Evolutionary conservation across 2,888 invertebrate species (phyloP), one percentile per base, ranked within the genome.

Genomic region (Chironomus tentans): DNA sequence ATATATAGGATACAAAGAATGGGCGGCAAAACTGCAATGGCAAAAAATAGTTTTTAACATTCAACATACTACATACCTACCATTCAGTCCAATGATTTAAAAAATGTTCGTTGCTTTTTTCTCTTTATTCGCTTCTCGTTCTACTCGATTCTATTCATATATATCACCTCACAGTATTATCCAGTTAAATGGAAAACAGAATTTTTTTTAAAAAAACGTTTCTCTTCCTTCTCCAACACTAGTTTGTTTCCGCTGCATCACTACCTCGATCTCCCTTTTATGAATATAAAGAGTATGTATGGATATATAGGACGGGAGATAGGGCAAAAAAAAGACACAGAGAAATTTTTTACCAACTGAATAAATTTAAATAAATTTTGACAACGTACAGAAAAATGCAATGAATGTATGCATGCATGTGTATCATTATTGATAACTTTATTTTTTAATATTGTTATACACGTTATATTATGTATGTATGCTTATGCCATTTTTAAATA

Each of bases 401-500:
- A 65, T 56, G 56, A 56, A 56, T 65, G 65, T 65, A 65, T 65
- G 65, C 65, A 65, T 65, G 65, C 56, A 56, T 56, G 65, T 65
- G 24, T 65, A 65, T 65, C 65, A 65, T 65, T 65, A 65, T 65
- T 65, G 65, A 65, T 65, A 65, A 65, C 65, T 65, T 65, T 65
- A 65, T 65, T 24, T 38, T 28, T 56, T 65, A 65, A 65, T 65
- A 22, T 65, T 21, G 22, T 65, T 21, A 22, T 65, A 65, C 22
- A 21, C 21, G 65, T 22, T 65, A 65, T 65, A 24, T 65, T 65
- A 38, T 38, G 38, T 65, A 38, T 38, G 38, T 38, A 38, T 38
- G 38, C 38, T 65, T 18, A 24, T 24, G 65, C 65, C 13, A 65
- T 56, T 56, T 56, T 56, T 56, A 56, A 56, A 56, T 56, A 15